A percentile compares a stretch with the other conserved stretches of the same genome.
Evolutionary conservation across 2,888 invertebrate genomes (phyloP).

Genomic region (Hirtodrosophila duncani): DNA sequence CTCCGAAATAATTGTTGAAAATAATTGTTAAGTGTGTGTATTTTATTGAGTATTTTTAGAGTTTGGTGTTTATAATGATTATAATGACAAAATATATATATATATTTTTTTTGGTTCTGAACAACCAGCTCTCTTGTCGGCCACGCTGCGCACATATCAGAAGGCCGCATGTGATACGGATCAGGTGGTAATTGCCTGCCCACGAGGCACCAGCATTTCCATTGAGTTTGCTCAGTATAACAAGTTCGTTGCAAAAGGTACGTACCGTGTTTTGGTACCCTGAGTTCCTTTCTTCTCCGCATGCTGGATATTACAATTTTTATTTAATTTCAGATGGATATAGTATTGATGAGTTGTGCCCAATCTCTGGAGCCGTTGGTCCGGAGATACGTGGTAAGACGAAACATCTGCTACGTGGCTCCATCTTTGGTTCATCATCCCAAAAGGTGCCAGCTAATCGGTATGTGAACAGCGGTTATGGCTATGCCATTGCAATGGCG

Average conservation of each 20-base stretch:
- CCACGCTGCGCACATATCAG: constrained; percentile 93
- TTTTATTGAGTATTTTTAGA: too few species aligned
- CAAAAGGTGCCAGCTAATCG: constrained; percentile 72
- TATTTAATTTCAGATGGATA: constrained; percentile 77
- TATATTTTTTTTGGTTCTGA: neutral
- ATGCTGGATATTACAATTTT: too few species aligned
- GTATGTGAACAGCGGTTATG: constrained; percentile 65
- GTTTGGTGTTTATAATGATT: too few species aligned
- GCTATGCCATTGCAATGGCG: constrained; percentile 34
- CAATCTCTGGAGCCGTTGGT: constrained; percentile 40
- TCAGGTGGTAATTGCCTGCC: constrained; percentile 91
- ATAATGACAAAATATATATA: too few species aligned
- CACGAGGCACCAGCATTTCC: constrained; percentile 94
- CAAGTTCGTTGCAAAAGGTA: constrained; percentile 76
- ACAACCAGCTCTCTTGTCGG: constrained; percentile 89
- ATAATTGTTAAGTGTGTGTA: too few species aligned
- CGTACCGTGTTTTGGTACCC: constrained; percentile 28
- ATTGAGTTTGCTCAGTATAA: constrained; percentile 92
- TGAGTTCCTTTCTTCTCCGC: neutral
- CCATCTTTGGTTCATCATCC: constrained; percentile 71
- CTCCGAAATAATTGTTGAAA: too few species aligned
- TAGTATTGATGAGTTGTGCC: constrained; percentile 76
- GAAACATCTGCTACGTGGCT: constrained; percentile 73
- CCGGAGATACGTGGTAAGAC: constrained; percentile 70
- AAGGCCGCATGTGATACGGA: constrained; percentile 95